Percentiles rank a stretch among this genome's conserved stretches.
These are phyloP conservation scores for Lasius platythorax DNA, from an alignment of 2,888 invertebrate genomes.

Conservation along the genomic window DNA sequence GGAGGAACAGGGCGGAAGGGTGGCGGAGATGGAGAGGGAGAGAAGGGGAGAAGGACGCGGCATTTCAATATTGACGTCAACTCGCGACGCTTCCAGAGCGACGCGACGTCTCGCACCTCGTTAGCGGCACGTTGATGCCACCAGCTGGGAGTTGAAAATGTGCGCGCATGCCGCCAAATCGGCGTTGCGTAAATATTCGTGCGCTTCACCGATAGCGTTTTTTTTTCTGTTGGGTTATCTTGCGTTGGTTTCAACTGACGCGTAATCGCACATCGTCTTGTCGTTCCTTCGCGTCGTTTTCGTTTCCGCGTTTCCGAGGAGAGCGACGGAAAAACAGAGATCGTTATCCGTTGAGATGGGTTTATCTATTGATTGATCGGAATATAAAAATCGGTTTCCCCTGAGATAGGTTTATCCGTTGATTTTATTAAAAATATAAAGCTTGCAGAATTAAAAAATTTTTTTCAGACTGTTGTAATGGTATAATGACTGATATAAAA, in stretches of 20 bases:
- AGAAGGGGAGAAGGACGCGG: constrained; percentile 27
- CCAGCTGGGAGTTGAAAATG: constrained; percentile 47
- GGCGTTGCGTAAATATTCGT: constrained; percentile 62
- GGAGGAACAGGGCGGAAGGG: background rate
- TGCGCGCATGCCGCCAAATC: constrained; percentile 58
- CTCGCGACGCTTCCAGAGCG: constrained; percentile 62
- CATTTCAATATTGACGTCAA: constrained; percentile 66
- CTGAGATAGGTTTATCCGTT: background rate
- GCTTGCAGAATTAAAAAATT: constrained; percentile 1
- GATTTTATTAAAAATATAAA: background rate
- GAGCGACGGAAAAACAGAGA: background rate
- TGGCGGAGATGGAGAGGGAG: background rate
- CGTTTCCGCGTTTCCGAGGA: background rate
- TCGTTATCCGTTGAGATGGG: background rate
- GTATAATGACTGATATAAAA: background rate
- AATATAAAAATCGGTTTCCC: background rate
- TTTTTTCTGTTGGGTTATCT: constrained; percentile 56
- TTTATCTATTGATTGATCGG: background rate
- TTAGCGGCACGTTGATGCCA: constrained; percentile 64
- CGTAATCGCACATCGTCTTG: constrained; percentile 7
- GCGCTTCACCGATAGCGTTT: constrained; percentile 44
- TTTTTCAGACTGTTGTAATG: background rate
- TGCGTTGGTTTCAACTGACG: background rate
- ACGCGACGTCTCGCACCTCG: constrained; percentile 58
- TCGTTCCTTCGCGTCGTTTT: background rate